Evolutionary conservation across 2,113 vertebrate species (phyloP), one percentile per base, ranked within the genome.

Genomic region (Bombycilla garrulus): DNA sequence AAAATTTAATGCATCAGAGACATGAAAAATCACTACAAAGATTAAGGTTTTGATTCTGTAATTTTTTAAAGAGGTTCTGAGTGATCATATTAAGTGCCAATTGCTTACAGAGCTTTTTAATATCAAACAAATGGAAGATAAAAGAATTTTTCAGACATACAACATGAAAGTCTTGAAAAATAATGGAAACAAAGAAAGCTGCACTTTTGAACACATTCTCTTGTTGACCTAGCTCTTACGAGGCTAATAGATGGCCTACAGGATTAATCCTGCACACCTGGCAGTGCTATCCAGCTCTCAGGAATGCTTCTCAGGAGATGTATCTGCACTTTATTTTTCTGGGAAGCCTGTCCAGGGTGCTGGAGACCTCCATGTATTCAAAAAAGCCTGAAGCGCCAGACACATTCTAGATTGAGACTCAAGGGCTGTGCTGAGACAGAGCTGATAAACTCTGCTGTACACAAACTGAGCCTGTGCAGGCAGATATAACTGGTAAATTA

Each of bases 91-190:
- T 73, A 84, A 94, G 70, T 86, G 40, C 42, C 50, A 14, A 14
- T 36, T 92, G n/a, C 80, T 93, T 91, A 93, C 69, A 92, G 65
- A 92, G 31, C 9, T 57, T 91, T 96, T 94, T 50, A 77, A 47
- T 77, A 92, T 88, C 72, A 88, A 77, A 81, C 28, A 88, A 89
- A 85, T 50, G 42, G 60, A 90, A 94, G 71, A 95, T 79, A 83
- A 94, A 95, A 95, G 64, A 81, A 15, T 82, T 84, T 90, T 91
- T 92, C 84, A 88, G 69, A 65, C 33, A 73, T 64, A 25, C 17
- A 92, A 64, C 47, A 72, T 86, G 57, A 95, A 94, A 92, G 85
- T 67, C 56, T 53, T 48, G 14, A 77, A 91, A 88, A 89, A 78
- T 4, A 5, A 56, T 0, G 2, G 51, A 76, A 79, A 86, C 36